A percentile compares a stretch with the other conserved stretches of the same genome.
These are phyloP conservation scores for Crypturellus undulatus DNA, from an alignment of 2,113 vertebrate genomes.

Conservation along the genomic window DNA sequence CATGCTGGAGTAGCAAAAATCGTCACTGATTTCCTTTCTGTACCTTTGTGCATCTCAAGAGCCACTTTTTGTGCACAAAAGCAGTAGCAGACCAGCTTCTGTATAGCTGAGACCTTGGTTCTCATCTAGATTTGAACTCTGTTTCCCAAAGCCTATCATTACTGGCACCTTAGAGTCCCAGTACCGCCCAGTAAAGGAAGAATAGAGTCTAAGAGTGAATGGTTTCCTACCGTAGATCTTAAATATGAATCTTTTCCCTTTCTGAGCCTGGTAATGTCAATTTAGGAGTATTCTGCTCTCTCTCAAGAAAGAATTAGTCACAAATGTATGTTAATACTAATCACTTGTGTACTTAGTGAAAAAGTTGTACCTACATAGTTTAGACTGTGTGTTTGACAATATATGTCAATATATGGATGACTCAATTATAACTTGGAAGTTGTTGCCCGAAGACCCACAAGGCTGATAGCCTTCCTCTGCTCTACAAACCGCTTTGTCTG, in stretches of 20 bases:
- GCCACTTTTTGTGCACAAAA: neutral
- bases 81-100: neutral
- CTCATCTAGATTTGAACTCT: neutral
- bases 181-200: neutral
- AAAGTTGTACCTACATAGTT: accelerated
- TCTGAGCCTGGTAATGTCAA: neutral
- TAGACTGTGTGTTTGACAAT: neutral
- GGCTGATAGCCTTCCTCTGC: neutral
- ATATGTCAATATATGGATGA: neutral
- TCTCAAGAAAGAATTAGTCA: neutral
- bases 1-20: neutral
- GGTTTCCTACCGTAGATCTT: neutral
- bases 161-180: neutral
- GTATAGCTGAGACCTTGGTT: neutral
- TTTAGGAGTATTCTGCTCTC: neutral
- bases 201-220: neutral
- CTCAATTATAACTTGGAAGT: neutral
- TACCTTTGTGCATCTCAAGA: neutral
- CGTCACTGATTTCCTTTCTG: neutral
- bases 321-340: neutral
- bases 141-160: neutral
- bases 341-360: accelerated
- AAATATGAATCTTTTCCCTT: neutral
- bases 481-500: neutral
- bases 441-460: neutral